Evolutionary conservation across 2,797 vertebrate genomes (phyloP), one percentile per base, ranked within the genome.

Genomic region (Sebastes itinus): DNA sequence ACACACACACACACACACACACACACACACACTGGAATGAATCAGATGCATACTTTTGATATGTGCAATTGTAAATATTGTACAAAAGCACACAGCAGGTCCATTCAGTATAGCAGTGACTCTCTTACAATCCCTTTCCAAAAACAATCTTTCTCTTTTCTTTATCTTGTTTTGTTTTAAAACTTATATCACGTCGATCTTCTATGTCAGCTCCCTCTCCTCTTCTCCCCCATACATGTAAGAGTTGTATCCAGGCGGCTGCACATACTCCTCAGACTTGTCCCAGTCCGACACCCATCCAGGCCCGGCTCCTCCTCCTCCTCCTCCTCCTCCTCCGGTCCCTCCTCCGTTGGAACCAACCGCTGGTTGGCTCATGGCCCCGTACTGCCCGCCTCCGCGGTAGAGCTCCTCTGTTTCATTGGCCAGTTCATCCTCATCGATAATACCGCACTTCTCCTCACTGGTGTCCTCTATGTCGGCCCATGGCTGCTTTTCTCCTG

Each of bases 361-460:
- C 7, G 80, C 86, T 6, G 91, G 93, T 84, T 93, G 90, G 84
- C 87, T 93, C 86, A 96, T 94, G 52, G 95, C 92, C 33, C 97
- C 97, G 42, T 98, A 97, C 94, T 97, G 85, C 96, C 95, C 98
- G 91, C 87, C 96, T 96, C 82, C 85, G 3, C 84, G 93, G 84
- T 96, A 95, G 89, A 99, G 95, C 93, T 99, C 98, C 78, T 97
- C 98, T 0, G 97, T 98, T 93, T 99, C 98, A 93, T 99, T 98
- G 72, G 97, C 98, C 59, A 99, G 96, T 95, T 99, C 98, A 73
- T 99, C 98, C 89, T 99, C 98, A 14, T 97, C 95, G 65, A 99
- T 99, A 90, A 99, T 99, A 68, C 98, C 98, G 30, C 98, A 99
- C 91, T 99, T 99, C 91, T 99, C 98, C 61, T 99, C 98, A 54